Base-by-base conservation (phyloP, 2,888 invertebrate genomes). In the Caenorhabditis becei region DNA sequence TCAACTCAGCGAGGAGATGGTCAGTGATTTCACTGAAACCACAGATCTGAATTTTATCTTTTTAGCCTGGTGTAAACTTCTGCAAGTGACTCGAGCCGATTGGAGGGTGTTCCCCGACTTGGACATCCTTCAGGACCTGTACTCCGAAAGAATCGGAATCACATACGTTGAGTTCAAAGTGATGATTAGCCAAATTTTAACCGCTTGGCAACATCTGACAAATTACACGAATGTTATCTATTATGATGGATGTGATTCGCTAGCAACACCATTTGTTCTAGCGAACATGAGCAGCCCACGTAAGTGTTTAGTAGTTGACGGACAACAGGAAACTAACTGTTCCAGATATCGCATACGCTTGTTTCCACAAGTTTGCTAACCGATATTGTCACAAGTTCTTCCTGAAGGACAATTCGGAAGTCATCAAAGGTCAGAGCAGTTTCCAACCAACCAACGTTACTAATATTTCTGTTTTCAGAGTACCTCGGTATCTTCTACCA, bases 241-340 rank as follows among this genome's bases (percentile, higher is more conserved):
- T 92, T 99, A 99, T 99, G 99, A 99, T 93, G 99, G 99, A 0
- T 93, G 99, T 71, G 99, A 99, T 92, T 99, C 98, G 0, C 93
- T 99, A 18, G 96, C 97, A 67, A 99, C 99, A 0, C 99, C 99
- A 0, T 99, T 99, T 93, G 93, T 99, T 3, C 96, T 95, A 91
- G 93, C 99, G 37, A 97, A 99, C 93, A 99, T 99, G 91, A 96
- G 96, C 91, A 94, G 97, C 92, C 97, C 98, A 94, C 95, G 96
- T 96, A 91, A 83, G 81, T 70, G n/a, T 14, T 61, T 26, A 5
- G 16, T 3, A 16, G 0, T 14, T 41, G 23, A 58, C n/a, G 8
- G 58, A 28, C 26, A 14, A 4, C 37, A 7, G 4, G 32, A 32
- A 32, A 32, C 4, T 32, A 10, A 32, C n/a, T 44, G 20, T 66